A percentile compares a stretch with the other conserved stretches of the same genome.
These are phyloP conservation scores for Malacosoma neustria DNA, from an alignment of 2,888 invertebrate species.

Conservation along the genomic window DNA sequence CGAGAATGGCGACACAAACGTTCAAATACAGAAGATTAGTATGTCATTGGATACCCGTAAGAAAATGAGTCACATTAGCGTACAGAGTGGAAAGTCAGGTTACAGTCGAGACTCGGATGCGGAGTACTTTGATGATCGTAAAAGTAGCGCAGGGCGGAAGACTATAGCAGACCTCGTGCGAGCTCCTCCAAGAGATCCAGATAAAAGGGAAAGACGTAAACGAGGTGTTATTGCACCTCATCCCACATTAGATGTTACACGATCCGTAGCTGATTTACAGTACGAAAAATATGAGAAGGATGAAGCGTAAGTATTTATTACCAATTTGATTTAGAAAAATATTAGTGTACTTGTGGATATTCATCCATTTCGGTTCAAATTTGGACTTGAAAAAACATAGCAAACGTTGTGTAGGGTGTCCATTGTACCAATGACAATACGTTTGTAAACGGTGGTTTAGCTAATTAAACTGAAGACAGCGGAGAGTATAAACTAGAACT, in stretches of 20 bases:
- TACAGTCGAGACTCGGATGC: conserved; percentile 37
- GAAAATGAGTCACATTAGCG: conserved; percentile 43
- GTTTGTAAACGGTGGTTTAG: too few species aligned
- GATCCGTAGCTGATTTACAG: conserved; percentile 49
- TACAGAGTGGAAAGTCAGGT: conserved; percentile 35
- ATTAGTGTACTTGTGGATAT: too few species aligned
- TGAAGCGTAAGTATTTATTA: conserved; percentile 55
- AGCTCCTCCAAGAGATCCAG: conserved; percentile 20
- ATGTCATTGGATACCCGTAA: conserved; percentile 31
- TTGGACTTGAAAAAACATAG: too few species aligned
- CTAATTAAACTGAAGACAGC: too few species aligned
- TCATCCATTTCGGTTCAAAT: too few species aligned
- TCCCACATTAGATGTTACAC: conserved; percentile 49
- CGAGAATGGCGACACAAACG: conserved; percentile 24
- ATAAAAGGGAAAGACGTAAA: conserved; percentile 35
- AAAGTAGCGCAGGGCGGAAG: conserved; percentile 44
- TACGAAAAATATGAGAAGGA: conserved; percentile 75
- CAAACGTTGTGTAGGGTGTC: too few species aligned
- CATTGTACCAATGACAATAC: too few species aligned
- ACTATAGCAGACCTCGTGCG: conserved; percentile 53
- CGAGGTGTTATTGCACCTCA: conserved; percentile 72
- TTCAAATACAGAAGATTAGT: conserved; percentile 6
- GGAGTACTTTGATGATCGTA: conserved; percentile 29
- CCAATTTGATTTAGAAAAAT: too few species aligned
- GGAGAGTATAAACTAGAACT: too few species aligned